A percentile compares a stretch with the other conserved stretches of the same genome.
Evolutionary conservation across 2,797 vertebrate species (phyloP).

Genomic region (Eurystomus glaucurus): DNA sequence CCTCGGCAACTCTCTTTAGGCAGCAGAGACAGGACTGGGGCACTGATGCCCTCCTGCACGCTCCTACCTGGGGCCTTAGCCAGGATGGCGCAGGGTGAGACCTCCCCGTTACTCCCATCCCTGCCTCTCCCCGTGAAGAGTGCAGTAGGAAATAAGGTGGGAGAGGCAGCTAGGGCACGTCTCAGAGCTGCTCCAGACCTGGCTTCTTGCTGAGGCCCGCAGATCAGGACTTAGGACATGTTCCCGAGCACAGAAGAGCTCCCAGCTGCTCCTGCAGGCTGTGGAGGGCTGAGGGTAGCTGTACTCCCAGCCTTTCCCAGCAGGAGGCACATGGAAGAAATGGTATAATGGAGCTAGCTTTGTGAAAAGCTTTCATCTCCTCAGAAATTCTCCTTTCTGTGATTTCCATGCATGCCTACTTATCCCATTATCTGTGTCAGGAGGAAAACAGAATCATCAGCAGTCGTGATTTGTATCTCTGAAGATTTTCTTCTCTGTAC

Average conservation of each 20-base stretch:
- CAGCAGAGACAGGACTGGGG: not conserved
- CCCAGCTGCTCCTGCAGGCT: not conserved
- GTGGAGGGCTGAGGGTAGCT: not conserved
- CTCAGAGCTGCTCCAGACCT: not conserved
- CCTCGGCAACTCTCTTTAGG: not conserved
- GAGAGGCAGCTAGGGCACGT: not conserved
- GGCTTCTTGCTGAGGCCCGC: not conserved
- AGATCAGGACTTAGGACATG: not conserved
- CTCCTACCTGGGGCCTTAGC: not conserved
- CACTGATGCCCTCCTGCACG: not conserved
- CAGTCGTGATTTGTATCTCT: constrained; percentile 77
- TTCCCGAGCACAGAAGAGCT: not conserved
- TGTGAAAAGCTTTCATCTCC: constrained; percentile 73
- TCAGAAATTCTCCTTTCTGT: constrained; percentile 71
- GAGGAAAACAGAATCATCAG: constrained; percentile 81
- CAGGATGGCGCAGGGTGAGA: not conserved
- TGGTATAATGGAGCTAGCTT: not conserved
- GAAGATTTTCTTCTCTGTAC: constrained; percentile 74
- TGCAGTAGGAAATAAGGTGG: not conserved
- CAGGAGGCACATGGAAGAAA: constrained; percentile 66
- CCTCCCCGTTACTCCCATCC: not conserved
- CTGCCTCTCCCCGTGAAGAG: not conserved
- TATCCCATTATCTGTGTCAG: constrained; percentile 82
- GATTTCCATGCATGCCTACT: constrained; percentile 79
- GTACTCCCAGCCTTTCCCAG: constrained; percentile 63